These are phyloP conservation scores for Toxonevra muliebris DNA, from an alignment of 2,888 invertebrate genomes.

Conservation along the genomic window DNA sequence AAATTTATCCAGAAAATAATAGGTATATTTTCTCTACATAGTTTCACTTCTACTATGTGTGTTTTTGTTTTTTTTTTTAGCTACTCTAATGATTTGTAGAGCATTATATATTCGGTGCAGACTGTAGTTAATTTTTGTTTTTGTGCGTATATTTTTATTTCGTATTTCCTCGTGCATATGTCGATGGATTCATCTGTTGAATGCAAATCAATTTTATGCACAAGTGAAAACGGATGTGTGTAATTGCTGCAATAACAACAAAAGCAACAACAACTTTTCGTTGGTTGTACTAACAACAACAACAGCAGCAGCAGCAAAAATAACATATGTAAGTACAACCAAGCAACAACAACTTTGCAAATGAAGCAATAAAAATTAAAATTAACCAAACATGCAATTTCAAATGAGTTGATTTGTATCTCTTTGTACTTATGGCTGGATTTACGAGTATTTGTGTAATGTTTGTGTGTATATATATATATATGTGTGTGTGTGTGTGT, in stretches of 20 bases:
- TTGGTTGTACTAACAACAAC: neutral
- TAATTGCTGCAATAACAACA: neutral
- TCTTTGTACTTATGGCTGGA: no score
- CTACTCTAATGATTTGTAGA: no score
- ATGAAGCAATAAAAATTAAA: neutral
- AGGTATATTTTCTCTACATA: no score
- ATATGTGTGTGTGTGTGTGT: neutral
- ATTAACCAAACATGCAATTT: constrained; percentile 10
- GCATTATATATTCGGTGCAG: no score
- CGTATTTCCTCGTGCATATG: no score
- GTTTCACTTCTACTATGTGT: no score
- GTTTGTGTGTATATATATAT: neutral
- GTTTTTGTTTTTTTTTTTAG: no score
- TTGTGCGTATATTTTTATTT: no score
- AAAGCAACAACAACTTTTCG: neutral
- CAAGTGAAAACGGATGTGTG: constrained; percentile 11
- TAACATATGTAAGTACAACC: constrained; percentile 5
- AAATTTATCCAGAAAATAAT: no score
- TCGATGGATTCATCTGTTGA: neutral
- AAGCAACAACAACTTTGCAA: no score
- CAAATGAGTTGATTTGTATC: neutral
- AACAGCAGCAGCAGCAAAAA: constrained; percentile 29
- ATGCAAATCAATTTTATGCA: neutral
- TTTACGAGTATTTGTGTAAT: no score
- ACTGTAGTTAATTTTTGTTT: no score